Evolutionary conservation across 2,888 invertebrate species (phyloP).

Genomic region (Slavum lentiscoides): DNA sequence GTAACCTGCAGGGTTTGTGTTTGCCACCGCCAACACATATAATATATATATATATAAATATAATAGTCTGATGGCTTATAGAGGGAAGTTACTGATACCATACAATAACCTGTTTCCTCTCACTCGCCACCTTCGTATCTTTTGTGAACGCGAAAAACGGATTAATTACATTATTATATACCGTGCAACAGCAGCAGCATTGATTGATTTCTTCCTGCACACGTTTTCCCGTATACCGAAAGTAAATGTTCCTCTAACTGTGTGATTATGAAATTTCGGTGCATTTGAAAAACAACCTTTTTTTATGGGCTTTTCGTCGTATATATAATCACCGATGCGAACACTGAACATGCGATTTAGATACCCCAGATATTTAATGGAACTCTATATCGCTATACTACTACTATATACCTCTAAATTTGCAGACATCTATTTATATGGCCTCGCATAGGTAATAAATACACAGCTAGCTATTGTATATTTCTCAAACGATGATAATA

Average conservation of each 20-base stretch:
- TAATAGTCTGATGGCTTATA: not conserved
- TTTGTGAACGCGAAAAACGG: not conserved
- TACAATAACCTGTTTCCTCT: not conserved
- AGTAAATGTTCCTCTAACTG: not conserved
- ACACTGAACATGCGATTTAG: not conserved
- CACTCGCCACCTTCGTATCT: not conserved
- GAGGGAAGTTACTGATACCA: not conserved
- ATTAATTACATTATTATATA: not conserved
- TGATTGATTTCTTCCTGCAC: constrained; percentile 1
- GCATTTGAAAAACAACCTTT: not conserved
- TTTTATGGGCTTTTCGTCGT: not conserved
- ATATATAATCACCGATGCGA: not conserved
- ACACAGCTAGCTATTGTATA: no score
- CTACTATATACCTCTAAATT: no score
- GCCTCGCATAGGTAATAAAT: no score
- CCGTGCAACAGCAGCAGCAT: not conserved
- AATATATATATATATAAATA: not conserved
- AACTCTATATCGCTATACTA: no score
- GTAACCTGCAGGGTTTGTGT: not conserved
- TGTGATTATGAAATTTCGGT: not conserved
- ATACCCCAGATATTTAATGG: no score
- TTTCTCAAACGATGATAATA: no score
- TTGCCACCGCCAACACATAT: not conserved
- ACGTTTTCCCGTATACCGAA: not conserved
- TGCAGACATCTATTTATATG: no score